phyloP scores from a whole-genome alignment of 2,797 vertebrate species.

The Catamblyrhynchus diadema region DNA sequence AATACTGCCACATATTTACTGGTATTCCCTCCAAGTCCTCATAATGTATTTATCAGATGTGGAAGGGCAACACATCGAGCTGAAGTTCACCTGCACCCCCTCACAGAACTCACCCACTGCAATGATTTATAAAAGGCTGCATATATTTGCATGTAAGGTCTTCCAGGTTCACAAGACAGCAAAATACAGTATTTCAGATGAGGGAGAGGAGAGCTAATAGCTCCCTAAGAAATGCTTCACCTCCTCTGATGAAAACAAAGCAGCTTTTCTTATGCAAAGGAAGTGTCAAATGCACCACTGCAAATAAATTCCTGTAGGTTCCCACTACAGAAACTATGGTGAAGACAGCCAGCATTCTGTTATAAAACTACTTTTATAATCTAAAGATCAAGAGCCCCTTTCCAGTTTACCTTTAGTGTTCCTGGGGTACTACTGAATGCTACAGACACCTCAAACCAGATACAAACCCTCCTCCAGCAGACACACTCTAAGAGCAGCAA shows the following conservation, averaged over 20 bases:
- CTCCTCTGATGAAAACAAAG: not conserved
- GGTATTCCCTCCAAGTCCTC: not conserved
- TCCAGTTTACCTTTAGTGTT: not conserved
- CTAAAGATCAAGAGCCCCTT: not conserved
- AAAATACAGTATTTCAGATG: not conserved
- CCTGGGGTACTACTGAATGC: not conserved
- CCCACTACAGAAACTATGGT: not conserved
- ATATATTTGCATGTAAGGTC: not conserved
- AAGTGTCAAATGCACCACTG: not conserved
- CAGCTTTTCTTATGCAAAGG: not conserved
- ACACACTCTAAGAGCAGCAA: not conserved
- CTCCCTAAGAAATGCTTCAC: not conserved
- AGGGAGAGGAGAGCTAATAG: not conserved
- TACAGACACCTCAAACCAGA: not conserved
- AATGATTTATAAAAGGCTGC: not conserved
- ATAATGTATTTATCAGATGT: not conserved
- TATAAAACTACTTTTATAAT: not conserved
- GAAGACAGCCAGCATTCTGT: not conserved
- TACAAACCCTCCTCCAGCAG: not conserved
- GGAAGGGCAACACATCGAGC: not conserved
- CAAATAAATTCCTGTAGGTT: not conserved
- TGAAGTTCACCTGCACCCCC: not conserved
- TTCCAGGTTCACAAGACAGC: not conserved
- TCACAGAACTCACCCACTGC: not conserved
- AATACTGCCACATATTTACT: not conserved